phyloP scores from a whole-genome alignment of 2,113 vertebrate species.

The Ascaphus truei region DNA sequence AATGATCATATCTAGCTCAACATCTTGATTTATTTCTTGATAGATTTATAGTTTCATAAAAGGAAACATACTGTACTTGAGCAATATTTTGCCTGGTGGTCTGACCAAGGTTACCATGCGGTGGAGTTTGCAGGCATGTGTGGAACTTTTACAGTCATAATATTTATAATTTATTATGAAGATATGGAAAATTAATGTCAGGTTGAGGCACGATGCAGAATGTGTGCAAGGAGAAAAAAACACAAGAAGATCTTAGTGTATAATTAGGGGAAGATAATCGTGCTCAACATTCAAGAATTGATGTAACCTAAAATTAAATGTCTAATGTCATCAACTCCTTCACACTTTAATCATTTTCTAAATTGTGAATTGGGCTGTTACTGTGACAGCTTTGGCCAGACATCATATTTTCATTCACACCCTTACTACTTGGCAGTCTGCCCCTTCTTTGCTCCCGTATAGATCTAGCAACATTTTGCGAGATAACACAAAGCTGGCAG shows the following conservation, averaged over 20 bases:
- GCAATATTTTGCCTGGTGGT: constrained; percentile 17
- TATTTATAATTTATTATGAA: neutral
- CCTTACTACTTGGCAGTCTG: neutral
- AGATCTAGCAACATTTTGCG: neutral
- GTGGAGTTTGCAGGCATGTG: constrained; percentile 9
- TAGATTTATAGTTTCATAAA: neutral
- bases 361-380: neutral
- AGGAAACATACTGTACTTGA: neutral
- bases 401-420: constrained; percentile 10
- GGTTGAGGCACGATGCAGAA: no score
- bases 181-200: no score
- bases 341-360: neutral
- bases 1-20: neutral
- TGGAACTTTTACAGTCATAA: neutral
- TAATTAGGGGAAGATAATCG: no score
- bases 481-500: constrained; percentile 7
- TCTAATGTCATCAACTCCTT: constrained; percentile 3
- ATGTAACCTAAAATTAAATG: neutral
- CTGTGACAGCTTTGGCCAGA: constrained; percentile 8
- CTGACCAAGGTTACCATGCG: constrained; percentile 9
- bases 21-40: neutral
- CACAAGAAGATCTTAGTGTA: no score
- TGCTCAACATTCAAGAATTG: neutral
- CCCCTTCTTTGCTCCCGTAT: neutral
- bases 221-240: neutral